phyloP scores from a whole-genome alignment of 2,888 invertebrate genomes.

The Leucoptera coffeella region DNA sequence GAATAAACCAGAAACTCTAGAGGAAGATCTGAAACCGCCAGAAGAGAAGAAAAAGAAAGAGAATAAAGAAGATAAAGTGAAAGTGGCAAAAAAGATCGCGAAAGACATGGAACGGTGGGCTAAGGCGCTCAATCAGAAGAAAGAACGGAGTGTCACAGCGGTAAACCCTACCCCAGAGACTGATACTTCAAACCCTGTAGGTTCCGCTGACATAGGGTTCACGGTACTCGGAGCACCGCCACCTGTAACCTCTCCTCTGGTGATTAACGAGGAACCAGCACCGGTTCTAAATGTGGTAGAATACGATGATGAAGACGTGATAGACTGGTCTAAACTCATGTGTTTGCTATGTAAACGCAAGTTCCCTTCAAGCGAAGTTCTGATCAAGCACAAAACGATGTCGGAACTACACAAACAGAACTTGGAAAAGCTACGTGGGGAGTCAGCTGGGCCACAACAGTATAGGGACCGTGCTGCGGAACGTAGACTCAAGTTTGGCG shows the following conservation, averaged over 20 bases:
- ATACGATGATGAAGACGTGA: conserved; percentile 62
- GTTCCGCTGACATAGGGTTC: conserved; percentile 89
- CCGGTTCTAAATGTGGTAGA: conserved; percentile 26
- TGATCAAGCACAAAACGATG: conserved; percentile 85
- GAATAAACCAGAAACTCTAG: conserved; percentile 10
- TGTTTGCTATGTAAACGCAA: conserved; percentile 94
- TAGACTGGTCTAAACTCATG: conserved; percentile 86
- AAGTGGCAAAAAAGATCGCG: conserved; percentile 95
- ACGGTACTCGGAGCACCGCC: conserved; percentile 77
- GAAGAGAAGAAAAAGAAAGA: conserved; percentile 63
- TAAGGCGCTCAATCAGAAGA: conserved; percentile 93
- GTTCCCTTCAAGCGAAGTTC: conserved; percentile 82
- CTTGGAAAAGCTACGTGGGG: conserved; percentile 50
- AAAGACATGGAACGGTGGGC: conserved; percentile 89
- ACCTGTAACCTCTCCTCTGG: conserved; percentile 20
- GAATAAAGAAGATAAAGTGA: conserved; percentile 87
- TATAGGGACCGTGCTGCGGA: conserved; percentile 97
- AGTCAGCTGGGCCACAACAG: conserved; percentile 23
- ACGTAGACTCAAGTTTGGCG: conserved; percentile 86
- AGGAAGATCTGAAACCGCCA: too few species aligned
- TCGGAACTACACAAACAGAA: conserved; percentile 94
- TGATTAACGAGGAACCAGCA: conserved; percentile 14
- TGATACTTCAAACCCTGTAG: conserved; percentile 52
- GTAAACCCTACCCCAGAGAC: conserved; percentile 38
- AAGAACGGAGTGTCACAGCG: conserved; percentile 58